Evolutionary conservation across 2,888 invertebrate species (phyloP).

Genomic region (Anoncus sp.): DNA sequence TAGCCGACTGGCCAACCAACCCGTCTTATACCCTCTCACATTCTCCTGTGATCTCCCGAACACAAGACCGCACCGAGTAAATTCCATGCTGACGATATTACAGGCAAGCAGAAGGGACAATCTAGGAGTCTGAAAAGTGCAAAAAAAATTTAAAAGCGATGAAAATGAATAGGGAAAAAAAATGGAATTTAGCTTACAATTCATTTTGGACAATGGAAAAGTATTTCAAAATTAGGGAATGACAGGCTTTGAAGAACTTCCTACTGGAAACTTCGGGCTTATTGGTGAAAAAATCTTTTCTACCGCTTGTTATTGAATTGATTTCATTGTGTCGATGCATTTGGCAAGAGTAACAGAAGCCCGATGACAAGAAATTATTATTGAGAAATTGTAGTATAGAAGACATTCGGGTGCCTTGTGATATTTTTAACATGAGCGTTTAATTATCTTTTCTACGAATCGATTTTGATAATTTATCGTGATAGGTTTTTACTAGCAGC

Average conservation of each 20-base stretch:
- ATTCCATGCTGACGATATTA: constrained; percentile 37
- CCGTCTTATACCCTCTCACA: constrained; percentile 49
- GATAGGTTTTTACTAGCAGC: too few relatives aligned
- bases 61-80: constrained; percentile 32
- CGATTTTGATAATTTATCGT: too few relatives aligned
- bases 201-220: background rate
- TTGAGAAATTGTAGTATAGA: too few relatives aligned
- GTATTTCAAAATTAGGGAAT: background rate
- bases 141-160: background rate
- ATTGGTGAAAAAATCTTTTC: background rate
- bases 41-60: constrained; percentile 38
- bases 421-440: too few relatives aligned
- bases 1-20: constrained; percentile 34
- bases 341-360: too few relatives aligned
- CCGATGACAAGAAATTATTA: too few relatives aligned
- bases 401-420: too few relatives aligned
- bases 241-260: background rate
- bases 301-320: background rate
- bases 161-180: background rate
- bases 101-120: constrained; percentile 13
- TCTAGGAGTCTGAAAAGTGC: background rate
- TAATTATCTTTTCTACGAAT: too few relatives aligned
- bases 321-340: background rate
- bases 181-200: background rate
- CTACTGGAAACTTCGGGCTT: background rate